Conservation (phyloP, 2,797 vertebrate genomes). For the Margarornis squamiger region DNA sequence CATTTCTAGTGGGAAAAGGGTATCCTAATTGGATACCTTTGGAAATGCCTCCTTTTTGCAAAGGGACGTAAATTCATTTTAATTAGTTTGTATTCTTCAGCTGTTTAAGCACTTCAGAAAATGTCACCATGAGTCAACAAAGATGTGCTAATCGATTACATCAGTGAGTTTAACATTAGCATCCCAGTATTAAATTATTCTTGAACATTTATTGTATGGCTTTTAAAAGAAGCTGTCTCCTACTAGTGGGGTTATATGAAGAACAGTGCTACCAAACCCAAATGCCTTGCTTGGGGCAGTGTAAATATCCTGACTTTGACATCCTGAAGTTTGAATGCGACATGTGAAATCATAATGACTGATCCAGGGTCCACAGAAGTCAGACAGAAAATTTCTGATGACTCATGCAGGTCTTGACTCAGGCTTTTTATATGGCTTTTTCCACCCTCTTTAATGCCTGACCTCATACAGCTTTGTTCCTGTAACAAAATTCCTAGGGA, state of each 20-base stretch:
- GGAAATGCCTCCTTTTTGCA: neutral
- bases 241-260: neutral
- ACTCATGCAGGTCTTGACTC: neutral
- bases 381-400: slow-evolving; percentile 1
- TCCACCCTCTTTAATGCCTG: neutral
- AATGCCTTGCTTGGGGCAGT: neutral
- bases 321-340: neutral
- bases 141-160: slow-evolving; percentile 18
- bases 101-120: slow-evolving; percentile 28
- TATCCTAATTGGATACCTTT: neutral
- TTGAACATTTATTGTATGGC: neutral
- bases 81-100: slow-evolving; percentile 18
- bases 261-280: neutral
- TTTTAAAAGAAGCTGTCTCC: neutral
- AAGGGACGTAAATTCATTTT: neutral
- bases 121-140: slow-evolving; percentile 37
- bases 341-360: neutral
- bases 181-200: neutral
- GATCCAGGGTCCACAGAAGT: neutral
- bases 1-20: neutral
- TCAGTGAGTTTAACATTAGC: slow-evolving; percentile 17
- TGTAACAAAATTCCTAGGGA: neutral
- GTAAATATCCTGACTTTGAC: neutral
- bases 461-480: neutral
- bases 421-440: neutral